Conservation (phyloP, 2,113 vertebrate genomes). For the Elephas maximus region DNA sequence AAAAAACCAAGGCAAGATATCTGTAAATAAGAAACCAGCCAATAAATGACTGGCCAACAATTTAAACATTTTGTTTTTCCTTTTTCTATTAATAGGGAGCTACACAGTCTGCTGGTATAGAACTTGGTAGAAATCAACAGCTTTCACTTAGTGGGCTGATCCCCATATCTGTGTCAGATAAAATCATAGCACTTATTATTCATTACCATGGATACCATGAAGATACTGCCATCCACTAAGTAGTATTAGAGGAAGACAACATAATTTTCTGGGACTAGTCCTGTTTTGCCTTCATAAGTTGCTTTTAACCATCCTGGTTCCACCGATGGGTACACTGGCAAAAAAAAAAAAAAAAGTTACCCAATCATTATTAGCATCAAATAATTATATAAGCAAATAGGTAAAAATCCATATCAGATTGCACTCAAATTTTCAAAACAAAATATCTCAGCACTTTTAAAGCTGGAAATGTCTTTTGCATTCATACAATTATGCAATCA, state of each 20-base stretch:
- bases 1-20: conserved; percentile 81
- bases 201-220: conserved; percentile 97
- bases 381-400: neutral
- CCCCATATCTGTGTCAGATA: conserved; percentile 91
- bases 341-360: neutral
- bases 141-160: conserved; percentile 83
- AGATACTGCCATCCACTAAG: conserved; percentile 89
- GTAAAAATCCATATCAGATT: neutral
- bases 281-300: conserved; percentile 96
- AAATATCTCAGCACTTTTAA: neutral
- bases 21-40: conserved; percentile 83
- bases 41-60: conserved; percentile 77
- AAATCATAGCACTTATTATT: conserved; percentile 88
- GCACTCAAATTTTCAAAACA: neutral
- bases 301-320: conserved; percentile 98
- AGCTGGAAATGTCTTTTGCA: neutral
- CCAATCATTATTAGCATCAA: neutral
- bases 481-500: neutral
- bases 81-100: conserved; percentile 81
- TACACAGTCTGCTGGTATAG: conserved; percentile 83
- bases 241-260: conserved; percentile 94
- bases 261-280: conserved; percentile 97
- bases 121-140: conserved; percentile 83
- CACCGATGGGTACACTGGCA: conserved; percentile 95
- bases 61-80: conserved; percentile 74